phyloP scores from a whole-genome alignment of 2,113 vertebrate genomes.

The Calidris pugnax region DNA sequence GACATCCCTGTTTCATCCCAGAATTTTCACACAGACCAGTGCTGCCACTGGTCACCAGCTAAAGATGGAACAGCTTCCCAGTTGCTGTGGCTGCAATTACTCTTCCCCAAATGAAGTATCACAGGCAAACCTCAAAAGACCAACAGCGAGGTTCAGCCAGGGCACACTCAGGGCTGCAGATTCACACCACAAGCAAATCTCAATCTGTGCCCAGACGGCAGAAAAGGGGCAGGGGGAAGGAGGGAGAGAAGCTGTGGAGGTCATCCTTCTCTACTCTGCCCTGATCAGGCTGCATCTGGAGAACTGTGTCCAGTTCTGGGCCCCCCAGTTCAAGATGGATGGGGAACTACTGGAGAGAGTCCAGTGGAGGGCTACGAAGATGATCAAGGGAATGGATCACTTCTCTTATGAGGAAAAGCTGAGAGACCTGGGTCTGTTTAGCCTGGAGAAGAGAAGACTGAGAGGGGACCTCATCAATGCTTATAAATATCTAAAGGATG shows the following conservation, averaged over 20 bases:
- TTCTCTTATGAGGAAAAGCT: not conserved
- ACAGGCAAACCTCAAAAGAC: not conserved
- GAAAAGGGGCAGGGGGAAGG: accelerated
- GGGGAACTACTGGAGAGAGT: not conserved
- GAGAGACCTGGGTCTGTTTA: not conserved
- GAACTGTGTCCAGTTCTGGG: not conserved
- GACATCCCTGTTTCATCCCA: accelerated
- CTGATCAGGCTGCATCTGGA: not conserved
- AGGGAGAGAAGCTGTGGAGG: accelerated
- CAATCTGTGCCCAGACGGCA: no score
- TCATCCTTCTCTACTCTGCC: not conserved
- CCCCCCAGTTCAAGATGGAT: not conserved
- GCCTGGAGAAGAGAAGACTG: not conserved
- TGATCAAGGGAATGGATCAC: not conserved
- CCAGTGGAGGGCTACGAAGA: not conserved
- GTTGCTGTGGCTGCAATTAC: accelerated
- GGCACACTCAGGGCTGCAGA: not conserved
- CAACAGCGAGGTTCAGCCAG: not conserved
- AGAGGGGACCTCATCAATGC: not conserved
- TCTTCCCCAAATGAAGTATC: not conserved
- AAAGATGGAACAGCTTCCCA: not conserved
- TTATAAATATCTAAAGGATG: not conserved
- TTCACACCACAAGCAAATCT: not conserved
- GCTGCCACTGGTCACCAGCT: not conserved
- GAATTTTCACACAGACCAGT: not conserved